These are phyloP conservation scores for Stichodactyla mertensii DNA, from an alignment of 64 coral and sea anemone genomes.

Conservation along the genomic window DNA sequence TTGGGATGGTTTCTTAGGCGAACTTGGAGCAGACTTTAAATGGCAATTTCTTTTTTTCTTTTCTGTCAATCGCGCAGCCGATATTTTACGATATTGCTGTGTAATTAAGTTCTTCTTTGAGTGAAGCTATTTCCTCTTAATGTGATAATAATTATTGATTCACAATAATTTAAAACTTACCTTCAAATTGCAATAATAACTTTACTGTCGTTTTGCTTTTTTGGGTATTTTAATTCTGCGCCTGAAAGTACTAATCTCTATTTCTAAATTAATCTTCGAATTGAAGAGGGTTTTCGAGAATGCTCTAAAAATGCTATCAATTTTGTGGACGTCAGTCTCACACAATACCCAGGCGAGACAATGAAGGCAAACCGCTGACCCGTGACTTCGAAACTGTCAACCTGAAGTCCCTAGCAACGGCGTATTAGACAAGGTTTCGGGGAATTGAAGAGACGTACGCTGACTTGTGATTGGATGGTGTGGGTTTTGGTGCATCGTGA, in stretches of 20 bases:
- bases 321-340: not conserved
- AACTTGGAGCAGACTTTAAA: not conserved
- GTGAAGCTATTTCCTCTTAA: not conserved
- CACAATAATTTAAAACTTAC: not conserved
- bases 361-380: not conserved
- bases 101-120: not conserved
- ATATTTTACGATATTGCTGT: not conserved
- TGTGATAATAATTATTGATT: not conserved
- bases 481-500: not conserved
- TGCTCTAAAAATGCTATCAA: constrained; percentile 17
- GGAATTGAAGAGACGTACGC: not conserved
- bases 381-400: constrained; percentile 2
- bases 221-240: not conserved
- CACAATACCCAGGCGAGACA: not conserved
- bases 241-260: not conserved
- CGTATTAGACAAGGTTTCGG: not conserved
- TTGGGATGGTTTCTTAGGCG: too few relatives aligned
- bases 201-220: not conserved
- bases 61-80: not conserved
- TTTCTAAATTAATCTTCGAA: not conserved
- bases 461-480: not conserved
- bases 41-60: too few relatives aligned
- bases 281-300: not conserved
- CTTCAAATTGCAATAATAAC: not conserved
- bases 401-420: not conserved